These are phyloP conservation scores for Meganola albula DNA, from an alignment of 2,888 invertebrate species.

Conservation along the genomic window DNA sequence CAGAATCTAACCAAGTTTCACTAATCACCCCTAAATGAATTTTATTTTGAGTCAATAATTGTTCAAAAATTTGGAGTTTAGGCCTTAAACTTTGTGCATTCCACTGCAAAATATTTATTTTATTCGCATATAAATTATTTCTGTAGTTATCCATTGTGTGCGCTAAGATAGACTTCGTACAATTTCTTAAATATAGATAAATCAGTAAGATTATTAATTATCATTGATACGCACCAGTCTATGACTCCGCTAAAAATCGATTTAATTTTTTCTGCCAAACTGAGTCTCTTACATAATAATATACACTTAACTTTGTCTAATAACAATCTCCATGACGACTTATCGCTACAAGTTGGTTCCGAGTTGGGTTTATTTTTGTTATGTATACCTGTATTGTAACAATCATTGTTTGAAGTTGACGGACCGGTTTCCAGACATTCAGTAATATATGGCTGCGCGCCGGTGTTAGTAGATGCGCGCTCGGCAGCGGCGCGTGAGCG, in stretches of 20 bases:
- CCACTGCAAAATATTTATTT: conserved; percentile 1
- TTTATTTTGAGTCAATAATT: not conserved
- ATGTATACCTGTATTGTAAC: not conserved
- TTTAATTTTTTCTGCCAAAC: not conserved
- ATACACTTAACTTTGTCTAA: not conserved
- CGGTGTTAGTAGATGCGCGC: not conserved
- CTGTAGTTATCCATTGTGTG: not conserved
- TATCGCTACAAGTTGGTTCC: not conserved
- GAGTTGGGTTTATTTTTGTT: not conserved
- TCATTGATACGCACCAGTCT: not conserved
- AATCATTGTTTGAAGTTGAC: not conserved
- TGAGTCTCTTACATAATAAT: not conserved
- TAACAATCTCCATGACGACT: not conserved
- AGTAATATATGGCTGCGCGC: not conserved
- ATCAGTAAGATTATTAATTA: not conserved
- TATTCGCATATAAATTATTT: not conserved
- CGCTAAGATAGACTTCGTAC: not conserved
- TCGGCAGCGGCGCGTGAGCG: not conserved
- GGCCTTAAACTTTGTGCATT: conserved; percentile 1
- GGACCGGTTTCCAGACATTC: not conserved
- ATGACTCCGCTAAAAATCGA: not conserved
- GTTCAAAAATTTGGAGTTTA: not conserved
- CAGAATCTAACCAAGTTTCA: conserved; percentile 10
- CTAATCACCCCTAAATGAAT: not conserved
- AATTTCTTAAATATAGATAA: not conserved